Evolutionary conservation across 2,797 vertebrate genomes (phyloP).

Genomic region (Mormyrus hasselquistii): DNA sequence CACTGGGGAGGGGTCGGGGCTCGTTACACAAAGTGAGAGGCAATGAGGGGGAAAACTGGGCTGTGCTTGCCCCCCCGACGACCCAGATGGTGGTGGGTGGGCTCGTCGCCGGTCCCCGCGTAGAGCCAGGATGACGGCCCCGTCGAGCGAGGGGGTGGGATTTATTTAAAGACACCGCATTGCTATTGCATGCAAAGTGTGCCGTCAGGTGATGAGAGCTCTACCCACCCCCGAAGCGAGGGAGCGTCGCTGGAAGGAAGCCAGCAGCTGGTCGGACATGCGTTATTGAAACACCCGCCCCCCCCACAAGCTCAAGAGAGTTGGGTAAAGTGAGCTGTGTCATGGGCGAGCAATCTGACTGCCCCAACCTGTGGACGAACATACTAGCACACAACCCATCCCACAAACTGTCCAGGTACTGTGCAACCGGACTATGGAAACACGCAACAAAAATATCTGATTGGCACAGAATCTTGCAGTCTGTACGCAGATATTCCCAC

Average conservation of each 20-base stretch:
- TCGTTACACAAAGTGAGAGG: neutral
- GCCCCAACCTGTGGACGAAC: neutral
- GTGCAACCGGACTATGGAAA: neutral
- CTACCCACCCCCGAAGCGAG: neutral
- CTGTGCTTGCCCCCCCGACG: neutral
- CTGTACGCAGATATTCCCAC: neutral
- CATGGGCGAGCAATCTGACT: neutral
- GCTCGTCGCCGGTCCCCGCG: neutral
- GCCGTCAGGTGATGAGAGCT: constrained; percentile 7
- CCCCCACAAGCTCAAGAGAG: neutral
- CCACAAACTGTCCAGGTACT: neutral
- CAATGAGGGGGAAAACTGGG: neutral
- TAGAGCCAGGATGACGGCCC: neutral
- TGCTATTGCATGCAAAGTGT: neutral
- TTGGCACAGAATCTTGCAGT: neutral
- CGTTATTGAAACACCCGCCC: neutral
- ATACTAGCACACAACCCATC: neutral
- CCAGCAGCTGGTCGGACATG: too few relatives aligned
- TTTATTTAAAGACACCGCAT: constrained; percentile 35
- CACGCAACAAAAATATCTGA: neutral
- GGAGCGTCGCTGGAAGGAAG: neutral
- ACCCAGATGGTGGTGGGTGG: neutral
- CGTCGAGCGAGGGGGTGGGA: constrained; percentile 26
- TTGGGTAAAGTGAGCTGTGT: neutral
- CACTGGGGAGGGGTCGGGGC: neutral